Conservation (phyloP, 2,113 vertebrate genomes). For the Megaceryle torquata region DNA sequence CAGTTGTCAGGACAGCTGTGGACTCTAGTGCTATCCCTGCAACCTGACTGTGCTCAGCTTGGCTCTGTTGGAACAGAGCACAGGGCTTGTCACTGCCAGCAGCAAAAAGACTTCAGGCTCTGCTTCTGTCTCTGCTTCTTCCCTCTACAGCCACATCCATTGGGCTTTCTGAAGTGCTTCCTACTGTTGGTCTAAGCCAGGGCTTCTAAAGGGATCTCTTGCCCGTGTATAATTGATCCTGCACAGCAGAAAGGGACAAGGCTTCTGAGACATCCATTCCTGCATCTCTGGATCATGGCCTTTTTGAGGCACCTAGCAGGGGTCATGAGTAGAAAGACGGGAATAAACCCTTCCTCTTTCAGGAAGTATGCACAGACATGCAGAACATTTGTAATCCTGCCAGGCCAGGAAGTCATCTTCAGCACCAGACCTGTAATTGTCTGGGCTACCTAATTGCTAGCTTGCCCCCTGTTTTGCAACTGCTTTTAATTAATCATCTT, state of each 20-base stretch:
- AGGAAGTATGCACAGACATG: background rate
- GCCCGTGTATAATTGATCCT: accelerated
- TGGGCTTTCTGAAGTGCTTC: background rate
- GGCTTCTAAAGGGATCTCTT: background rate
- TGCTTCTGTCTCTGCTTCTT: background rate
- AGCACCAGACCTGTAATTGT: background rate
- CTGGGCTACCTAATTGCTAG: background rate
- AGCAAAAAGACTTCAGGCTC: background rate
- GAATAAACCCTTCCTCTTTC: background rate
- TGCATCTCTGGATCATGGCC: background rate
- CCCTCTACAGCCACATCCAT: accelerated
- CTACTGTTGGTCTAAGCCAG: background rate
- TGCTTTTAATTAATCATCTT: conserved; percentile 1
- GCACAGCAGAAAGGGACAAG: background rate
- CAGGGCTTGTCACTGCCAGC: background rate
- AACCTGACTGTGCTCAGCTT: background rate
- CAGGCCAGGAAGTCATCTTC: conserved; percentile 11
- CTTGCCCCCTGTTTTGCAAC: background rate
- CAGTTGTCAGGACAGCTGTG: accelerated
- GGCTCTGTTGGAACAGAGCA: accelerated
- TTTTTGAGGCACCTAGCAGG: background rate
- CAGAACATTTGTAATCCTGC: background rate
- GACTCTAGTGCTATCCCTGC: background rate
- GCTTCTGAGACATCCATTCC: background rate
- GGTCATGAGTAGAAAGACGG: background rate